A percentile compares a stretch with the other conserved stretches of the same genome.
These are phyloP conservation scores for Bellardia pandia DNA, from an alignment of 2,888 invertebrate genomes.

Conservation along the genomic window DNA sequence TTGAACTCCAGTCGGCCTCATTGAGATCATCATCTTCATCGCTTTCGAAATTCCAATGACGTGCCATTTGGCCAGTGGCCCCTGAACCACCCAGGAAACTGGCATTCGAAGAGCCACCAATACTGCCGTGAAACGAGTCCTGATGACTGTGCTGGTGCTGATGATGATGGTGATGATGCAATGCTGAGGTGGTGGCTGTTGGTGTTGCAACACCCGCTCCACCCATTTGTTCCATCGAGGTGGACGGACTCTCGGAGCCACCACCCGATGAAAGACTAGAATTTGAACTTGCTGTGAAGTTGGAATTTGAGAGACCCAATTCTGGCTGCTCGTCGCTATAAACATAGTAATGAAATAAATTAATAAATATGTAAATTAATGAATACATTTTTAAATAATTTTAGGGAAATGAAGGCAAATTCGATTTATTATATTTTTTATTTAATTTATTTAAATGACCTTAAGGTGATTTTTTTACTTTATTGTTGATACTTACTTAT, in stretches of 20 bases:
- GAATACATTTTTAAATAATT: background rate
- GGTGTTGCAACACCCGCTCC: conserved; percentile 74
- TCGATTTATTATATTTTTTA: background rate
- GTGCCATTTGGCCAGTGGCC: conserved; percentile 75
- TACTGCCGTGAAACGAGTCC: conserved; percentile 80
- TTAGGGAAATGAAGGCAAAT: conserved; percentile 44
- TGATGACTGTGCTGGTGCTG: conserved; percentile 80
- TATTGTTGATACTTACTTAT: conserved; percentile 78
- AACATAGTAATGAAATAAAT: conserved; percentile 37
- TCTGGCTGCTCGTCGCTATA: conserved; percentile 88
- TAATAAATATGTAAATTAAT: background rate
- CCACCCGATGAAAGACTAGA: conserved; percentile 84
- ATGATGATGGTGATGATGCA: conserved; percentile 73
- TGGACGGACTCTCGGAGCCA: conserved; percentile 89
- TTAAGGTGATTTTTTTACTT: conserved; percentile 12
- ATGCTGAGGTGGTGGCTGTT: conserved; percentile 68
- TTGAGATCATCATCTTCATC: conserved; percentile 86
- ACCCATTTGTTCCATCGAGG: conserved; percentile 88
- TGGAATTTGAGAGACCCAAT: conserved; percentile 85
- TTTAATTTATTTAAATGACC: background rate
- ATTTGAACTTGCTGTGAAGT: conserved; percentile 89
- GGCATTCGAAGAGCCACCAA: conserved; percentile 77
- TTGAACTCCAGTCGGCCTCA: conserved; percentile 92
- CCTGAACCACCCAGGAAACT: conserved; percentile 78
- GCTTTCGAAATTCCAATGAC: conserved; percentile 82